These are phyloP conservation scores for Ctenicera cuprea DNA, from an alignment of 2,888 invertebrate species.

Conservation along the genomic window DNA sequence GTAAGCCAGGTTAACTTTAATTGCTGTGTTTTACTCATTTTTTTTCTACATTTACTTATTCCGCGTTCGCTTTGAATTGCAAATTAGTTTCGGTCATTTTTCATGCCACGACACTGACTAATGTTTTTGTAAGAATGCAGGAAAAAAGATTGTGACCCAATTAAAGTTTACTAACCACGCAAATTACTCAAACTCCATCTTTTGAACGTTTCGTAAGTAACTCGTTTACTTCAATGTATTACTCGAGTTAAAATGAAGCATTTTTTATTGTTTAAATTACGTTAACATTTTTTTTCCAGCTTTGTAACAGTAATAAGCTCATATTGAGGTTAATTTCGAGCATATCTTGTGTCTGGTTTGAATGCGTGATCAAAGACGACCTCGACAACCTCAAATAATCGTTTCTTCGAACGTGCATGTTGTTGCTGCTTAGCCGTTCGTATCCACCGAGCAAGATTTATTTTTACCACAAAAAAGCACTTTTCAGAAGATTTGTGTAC, in stretches of 20 bases:
- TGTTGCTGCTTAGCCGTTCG: constrained; percentile 47
- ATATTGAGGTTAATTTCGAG: constrained; percentile 29
- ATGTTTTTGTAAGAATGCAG: constrained; percentile 20
- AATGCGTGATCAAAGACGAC: constrained; percentile 53
- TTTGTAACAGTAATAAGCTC: constrained; percentile 10
- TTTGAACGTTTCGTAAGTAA: background rate
- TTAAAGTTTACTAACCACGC: constrained; percentile 2
- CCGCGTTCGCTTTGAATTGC: constrained; percentile 31
- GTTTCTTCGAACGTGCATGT: constrained; percentile 55
- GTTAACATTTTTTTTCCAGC: background rate
- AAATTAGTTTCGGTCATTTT: constrained; percentile 34
- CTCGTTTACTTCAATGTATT: background rate
- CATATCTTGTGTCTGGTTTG: constrained; percentile 39
- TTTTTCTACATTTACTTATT: constrained; percentile 18
- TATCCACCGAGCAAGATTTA: constrained; percentile 46
- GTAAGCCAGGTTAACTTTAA: constrained; percentile 63
- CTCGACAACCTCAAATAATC: constrained; percentile 51
- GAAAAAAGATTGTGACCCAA: constrained; percentile 14
- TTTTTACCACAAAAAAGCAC: constrained; percentile 48
- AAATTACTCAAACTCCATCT: background rate
- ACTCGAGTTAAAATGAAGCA: background rate
- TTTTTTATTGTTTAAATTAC: no score
- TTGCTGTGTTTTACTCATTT: constrained; percentile 55
- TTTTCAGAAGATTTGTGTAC: constrained; percentile 46
- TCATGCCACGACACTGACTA: constrained; percentile 28